Base-by-base conservation (phyloP, 30 jellyfish, hydroid and myxozoan genomes). In the Rhopilema esculentum region DNA sequence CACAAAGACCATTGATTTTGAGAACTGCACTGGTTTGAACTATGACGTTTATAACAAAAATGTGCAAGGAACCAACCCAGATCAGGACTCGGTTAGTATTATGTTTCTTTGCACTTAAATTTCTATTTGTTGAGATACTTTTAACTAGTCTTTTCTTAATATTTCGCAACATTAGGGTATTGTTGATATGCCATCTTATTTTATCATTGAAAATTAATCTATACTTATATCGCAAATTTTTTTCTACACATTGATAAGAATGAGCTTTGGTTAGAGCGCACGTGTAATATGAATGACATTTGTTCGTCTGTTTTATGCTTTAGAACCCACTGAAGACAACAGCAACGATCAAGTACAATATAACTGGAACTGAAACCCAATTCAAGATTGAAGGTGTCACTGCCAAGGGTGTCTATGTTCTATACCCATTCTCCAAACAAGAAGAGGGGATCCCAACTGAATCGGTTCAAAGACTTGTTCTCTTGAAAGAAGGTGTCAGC, bases 241-340 rank as follows among this genome's bases (percentile, higher is more conserved):
- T n/a, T n/a, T n/a, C n/a, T n/a, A n/a, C n/a, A n/a, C n/a, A n/a
- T n/a, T n/a, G n/a, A n/a, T n/a, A n/a, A n/a, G n/a, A n/a, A n/a
- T n/a, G n/a, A n/a, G n/a, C n/a, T n/a, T n/a, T n/a, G n/a, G n/a
- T n/a, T n/a, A n/a, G n/a, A n/a, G n/a, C n/a, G n/a, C n/a, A n/a
- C n/a, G n/a, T n/a, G n/a, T n/a, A n/a, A n/a, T n/a, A n/a, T n/a
- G n/a, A n/a, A n/a, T n/a, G n/a, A n/a, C n/a, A n/a, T n/a, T n/a
- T n/a, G n/a, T 57, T 64, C 21, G 29, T 23, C 33, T 2, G 20
- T 63, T 66, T n/a, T n/a, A n/a, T n/a, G n/a, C n/a, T 31, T 27
- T 71, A 86, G 96, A 78, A 77, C 77, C 96, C 96, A 26, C 32
- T 87, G 77, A 87, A 87, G 79, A 50, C 85, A 26, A 62, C 92